phyloP scores from a whole-genome alignment of 2,888 invertebrate species.

The Branchinecta sandiegonensis region DNA sequence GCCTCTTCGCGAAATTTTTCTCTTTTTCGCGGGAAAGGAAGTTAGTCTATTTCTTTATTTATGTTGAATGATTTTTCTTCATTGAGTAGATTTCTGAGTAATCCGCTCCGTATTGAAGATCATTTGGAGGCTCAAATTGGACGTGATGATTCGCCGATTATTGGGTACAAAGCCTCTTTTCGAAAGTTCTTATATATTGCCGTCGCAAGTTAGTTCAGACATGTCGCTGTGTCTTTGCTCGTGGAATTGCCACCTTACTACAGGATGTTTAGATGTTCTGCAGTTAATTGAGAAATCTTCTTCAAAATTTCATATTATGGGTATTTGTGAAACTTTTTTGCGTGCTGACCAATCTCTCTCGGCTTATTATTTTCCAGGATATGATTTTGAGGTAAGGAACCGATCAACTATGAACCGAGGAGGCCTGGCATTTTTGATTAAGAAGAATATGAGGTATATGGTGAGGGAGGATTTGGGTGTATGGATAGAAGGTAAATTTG shows the following conservation, averaged over 20 bases:
- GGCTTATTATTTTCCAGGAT: constrained; percentile 1
- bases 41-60: no score
- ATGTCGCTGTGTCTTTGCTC: constrained; percentile 14
- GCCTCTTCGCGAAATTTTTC: no score
- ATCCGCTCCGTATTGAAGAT: no score
- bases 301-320: constrained; percentile 5
- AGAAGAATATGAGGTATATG: constrained; percentile 6
- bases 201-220: constrained; percentile 12
- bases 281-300: constrained; percentile 9
- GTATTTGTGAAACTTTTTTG: constrained; percentile 14
- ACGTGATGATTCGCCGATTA: no score
- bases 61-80: no score
- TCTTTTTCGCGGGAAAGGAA: no score
- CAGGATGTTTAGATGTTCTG: constrained; percentile 1
- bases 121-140: no score
- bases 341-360: neutral
- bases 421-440: constrained; percentile 12
- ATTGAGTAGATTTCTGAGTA: no score
- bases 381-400: neutral
- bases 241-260: constrained; percentile 9
- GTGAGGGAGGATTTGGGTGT: constrained; percentile 16
- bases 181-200: neutral
- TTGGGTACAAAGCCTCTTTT: no score
- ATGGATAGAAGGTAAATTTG: neutral
- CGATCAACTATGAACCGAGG: constrained; percentile 15